Conservation (phyloP, 2,113 vertebrate species). For the Alaudala cheleensis region DNA sequence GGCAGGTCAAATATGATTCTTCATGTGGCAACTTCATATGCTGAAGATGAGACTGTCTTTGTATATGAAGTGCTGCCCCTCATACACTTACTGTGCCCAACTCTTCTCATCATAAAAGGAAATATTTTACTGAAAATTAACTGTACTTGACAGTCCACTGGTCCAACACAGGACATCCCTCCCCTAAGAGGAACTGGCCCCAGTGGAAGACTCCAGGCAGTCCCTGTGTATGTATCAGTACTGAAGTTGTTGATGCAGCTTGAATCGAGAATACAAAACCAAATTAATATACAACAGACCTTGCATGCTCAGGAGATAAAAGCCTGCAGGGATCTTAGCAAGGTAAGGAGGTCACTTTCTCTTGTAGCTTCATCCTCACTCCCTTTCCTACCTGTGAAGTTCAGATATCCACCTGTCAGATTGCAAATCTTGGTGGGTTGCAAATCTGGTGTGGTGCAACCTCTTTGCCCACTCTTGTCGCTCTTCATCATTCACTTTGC, state of each 20-base stretch:
- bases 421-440: not conserved
- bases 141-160: not conserved
- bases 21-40: not conserved
- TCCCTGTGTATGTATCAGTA: not conserved
- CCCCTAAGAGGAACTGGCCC: not conserved
- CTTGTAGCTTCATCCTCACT: not conserved
- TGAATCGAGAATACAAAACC: not conserved
- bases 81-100: not conserved
- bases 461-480: fast-evolving
- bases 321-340: not conserved
- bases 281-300: not conserved
- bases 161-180: not conserved
- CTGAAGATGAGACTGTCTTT: not conserved
- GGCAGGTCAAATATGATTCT: not conserved
- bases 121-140: not conserved
- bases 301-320: not conserved
- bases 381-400: not conserved
- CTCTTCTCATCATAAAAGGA: not conserved
- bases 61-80: not conserved
- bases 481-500: not conserved
- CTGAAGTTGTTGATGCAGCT: not conserved
- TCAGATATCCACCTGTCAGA: not conserved
- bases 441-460: not conserved
- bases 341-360: not conserved
- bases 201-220: not conserved